These are phyloP conservation scores for Globodera ellingtonae DNA, from an alignment of 1,140 invertebrate genomes.

Conservation along the genomic window DNA sequence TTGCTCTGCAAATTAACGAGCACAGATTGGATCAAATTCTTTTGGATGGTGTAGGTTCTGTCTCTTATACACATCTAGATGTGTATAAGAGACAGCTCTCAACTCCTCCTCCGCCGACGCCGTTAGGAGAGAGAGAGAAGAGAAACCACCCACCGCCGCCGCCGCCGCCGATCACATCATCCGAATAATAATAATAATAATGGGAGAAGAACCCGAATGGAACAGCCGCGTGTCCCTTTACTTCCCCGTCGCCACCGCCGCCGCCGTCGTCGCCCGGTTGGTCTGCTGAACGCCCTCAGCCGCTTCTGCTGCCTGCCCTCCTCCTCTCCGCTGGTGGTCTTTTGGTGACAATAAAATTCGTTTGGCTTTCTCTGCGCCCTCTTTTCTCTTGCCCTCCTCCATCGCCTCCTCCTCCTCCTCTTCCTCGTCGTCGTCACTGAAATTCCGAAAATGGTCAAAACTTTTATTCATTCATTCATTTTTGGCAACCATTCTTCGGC, in stretches of 20 bases:
- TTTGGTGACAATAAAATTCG: neutral
- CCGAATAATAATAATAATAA: neutral
- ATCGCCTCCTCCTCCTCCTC: constrained; percentile 8
- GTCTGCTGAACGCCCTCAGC: neutral
- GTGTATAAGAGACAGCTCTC: too few relatives aligned
- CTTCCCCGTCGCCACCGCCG: neutral
- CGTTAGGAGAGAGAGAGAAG: too few relatives aligned
- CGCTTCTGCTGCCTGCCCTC: neutral
- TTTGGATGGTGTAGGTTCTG: constrained; percentile 95
- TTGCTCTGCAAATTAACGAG: constrained; percentile 94
- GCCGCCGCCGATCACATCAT: neutral
- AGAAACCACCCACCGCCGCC: neutral
- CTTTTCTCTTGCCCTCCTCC: constrained; percentile 1
- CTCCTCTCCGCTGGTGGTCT: neutral
- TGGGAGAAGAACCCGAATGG: constrained; percentile 5
- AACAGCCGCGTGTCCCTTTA: neutral
- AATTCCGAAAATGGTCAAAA: neutral
- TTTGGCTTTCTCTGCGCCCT: neutral
- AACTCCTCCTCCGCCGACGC: too few relatives aligned
- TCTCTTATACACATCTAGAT: too few relatives aligned
- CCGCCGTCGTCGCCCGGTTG: constrained; percentile 9
- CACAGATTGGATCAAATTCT: constrained; percentile 89
- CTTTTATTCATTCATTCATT: too few relatives aligned
- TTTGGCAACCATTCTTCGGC: too few relatives aligned
- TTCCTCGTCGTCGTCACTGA: constrained; percentile 51